Evolutionary conservation across 2,888 invertebrate genomes (phyloP).

Genomic region (Apeira syringaria): DNA sequence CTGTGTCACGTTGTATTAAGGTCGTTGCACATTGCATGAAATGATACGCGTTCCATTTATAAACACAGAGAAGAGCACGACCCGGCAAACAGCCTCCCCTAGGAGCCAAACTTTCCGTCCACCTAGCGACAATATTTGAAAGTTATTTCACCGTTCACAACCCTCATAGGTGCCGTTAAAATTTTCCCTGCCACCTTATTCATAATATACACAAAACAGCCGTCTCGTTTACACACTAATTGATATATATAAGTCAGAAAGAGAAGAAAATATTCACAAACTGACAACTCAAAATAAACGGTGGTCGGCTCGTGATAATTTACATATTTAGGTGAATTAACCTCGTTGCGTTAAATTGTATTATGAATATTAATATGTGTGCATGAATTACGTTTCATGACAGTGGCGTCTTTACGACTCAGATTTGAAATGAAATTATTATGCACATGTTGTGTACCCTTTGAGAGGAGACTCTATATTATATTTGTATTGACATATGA

Average conservation of each 20-base stretch:
- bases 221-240: conserved; percentile 47
- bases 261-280: conserved; percentile 70
- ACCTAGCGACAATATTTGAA: conserved; percentile 84
- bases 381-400: conserved; percentile 67
- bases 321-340: conserved; percentile 85
- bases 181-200: conserved; percentile 81
- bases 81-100: conserved; percentile 74
- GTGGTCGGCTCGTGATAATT: conserved; percentile 84
- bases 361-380: conserved; percentile 81
- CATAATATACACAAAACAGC: conserved; percentile 67
- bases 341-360: conserved; percentile 82
- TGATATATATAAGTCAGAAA: conserved; percentile 34
- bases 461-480: conserved; percentile 19
- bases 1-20: conserved; percentile 23
- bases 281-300: conserved; percentile 80
- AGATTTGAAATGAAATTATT: conserved; percentile 49
- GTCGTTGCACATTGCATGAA: conserved; percentile 60
- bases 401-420: conserved; percentile 59
- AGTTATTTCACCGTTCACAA: conserved; percentile 84
- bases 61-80: conserved; percentile 72
- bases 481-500: too few relatives aligned
- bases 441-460: conserved; percentile 35
- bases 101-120: conserved; percentile 80
- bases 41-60: conserved; percentile 79
- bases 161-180: conserved; percentile 84